Conservation (phyloP, 2,888 invertebrate species). For the Synergus laeviventris region DNA sequence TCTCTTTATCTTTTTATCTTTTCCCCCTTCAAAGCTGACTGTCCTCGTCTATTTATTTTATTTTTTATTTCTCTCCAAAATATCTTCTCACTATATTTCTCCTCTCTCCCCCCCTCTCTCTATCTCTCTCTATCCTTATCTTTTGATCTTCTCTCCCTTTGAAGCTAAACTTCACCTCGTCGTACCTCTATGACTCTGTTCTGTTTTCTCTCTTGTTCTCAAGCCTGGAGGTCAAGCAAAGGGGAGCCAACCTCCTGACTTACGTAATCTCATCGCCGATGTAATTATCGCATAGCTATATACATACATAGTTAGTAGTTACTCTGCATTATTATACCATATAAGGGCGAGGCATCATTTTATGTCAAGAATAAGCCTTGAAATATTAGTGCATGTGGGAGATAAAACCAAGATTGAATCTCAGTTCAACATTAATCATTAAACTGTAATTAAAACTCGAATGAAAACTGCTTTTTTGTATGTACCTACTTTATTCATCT, state of each 20-base stretch:
- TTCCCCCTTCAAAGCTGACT: neutral
- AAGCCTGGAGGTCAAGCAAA: conserved; percentile 26
- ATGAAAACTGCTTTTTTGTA: too few relatives aligned
- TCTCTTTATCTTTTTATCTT: neutral
- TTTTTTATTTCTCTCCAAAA: neutral
- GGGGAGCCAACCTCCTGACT: conserved; percentile 32
- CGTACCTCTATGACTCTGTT: neutral
- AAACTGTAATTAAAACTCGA: neutral
- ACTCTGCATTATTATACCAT: conserved; percentile 8
- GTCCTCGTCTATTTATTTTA: neutral
- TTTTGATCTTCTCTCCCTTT: neutral
- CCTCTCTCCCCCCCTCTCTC: neutral
- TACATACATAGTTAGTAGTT: too few relatives aligned
- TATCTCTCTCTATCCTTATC: neutral
- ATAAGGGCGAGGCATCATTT: conserved; percentile 36
- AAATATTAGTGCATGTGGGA: conserved; percentile 1
- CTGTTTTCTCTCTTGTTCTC: conserved; percentile 16
- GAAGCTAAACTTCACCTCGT: neutral
- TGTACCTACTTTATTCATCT: too few relatives aligned
- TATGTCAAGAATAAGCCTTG: conserved; percentile 3
- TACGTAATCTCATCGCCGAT: conserved; percentile 26
- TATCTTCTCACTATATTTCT: neutral
- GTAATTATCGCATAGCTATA: conserved; percentile 24
- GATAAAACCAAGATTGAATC: conserved; percentile 3
- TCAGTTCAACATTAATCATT: neutral